phyloP scores from a whole-genome alignment of 2,888 invertebrate species.

The Caenorhabditis becei region DNA sequence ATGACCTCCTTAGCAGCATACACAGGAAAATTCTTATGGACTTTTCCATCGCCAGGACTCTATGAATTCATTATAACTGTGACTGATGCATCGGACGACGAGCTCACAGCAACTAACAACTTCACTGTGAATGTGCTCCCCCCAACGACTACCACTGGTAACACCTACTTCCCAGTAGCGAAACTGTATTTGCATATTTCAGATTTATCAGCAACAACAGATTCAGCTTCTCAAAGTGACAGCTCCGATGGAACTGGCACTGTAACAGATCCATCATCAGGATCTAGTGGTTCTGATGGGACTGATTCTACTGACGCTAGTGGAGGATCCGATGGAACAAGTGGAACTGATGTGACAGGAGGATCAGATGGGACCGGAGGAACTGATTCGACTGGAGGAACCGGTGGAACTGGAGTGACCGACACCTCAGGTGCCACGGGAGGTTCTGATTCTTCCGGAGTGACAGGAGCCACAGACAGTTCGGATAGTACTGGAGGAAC shows the following conservation, averaged over 20 bases:
- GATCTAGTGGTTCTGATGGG: slow-evolving; percentile 7
- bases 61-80: slow-evolving; percentile 25
- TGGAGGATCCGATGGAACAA: too few species aligned
- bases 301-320: not conserved
- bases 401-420: not conserved
- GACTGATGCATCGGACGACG: not conserved
- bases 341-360: too few species aligned
- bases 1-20: too few species aligned
- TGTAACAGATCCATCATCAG: not conserved
- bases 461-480: too few species aligned
- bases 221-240: too few species aligned
- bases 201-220: too few species aligned
- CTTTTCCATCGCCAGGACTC: not conserved
- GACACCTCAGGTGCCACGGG: not conserved
- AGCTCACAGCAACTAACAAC: slow-evolving; percentile 7
- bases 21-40: not conserved
- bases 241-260: too few species aligned
- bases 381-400: not conserved
- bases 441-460: not conserved
- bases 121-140: slow-evolving; percentile 19
- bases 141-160: not conserved
- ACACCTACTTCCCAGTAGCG: too few species aligned
- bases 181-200: too few species aligned
- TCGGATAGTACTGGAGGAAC: too few species aligned
- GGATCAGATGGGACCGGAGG: not conserved